These are phyloP conservation scores for Pollachius pollachius DNA, from an alignment of 2,113 vertebrate species.

Conservation along the genomic window DNA sequence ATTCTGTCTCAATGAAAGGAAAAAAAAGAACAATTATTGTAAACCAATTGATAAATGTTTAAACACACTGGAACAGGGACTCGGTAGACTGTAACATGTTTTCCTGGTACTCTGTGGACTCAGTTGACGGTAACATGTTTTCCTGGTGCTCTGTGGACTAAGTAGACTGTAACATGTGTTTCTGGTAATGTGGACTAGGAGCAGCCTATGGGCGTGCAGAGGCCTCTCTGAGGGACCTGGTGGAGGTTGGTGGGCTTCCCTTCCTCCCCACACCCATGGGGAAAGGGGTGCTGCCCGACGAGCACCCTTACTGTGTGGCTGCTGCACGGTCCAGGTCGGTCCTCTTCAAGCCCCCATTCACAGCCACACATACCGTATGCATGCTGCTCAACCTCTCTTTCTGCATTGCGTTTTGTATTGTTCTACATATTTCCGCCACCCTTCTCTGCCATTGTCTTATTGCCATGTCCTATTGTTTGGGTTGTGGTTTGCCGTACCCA, in stretches of 20 bases:
- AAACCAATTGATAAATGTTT: too few species aligned
- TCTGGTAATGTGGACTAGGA: constrained; percentile 66
- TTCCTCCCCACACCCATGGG: constrained; percentile 97
- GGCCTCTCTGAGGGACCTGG: constrained; percentile 76
- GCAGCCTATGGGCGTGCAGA: constrained; percentile 89
- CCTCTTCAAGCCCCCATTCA: too few species aligned
- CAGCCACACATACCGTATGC: too few species aligned
- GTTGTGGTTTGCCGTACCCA: not conserved
- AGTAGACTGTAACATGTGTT: too few species aligned
- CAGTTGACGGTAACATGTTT: too few species aligned
- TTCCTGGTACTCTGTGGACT: too few species aligned
- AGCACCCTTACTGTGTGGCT: constrained; percentile 87
- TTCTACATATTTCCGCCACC: not conserved
- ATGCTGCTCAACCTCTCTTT: too few species aligned
- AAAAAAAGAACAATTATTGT: too few species aligned
- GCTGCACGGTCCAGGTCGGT: constrained; percentile 89
- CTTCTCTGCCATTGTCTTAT: not conserved
- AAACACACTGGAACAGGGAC: too few species aligned
- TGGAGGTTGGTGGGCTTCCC: constrained; percentile 82
- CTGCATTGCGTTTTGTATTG: not conserved
- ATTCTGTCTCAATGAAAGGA: too few species aligned
- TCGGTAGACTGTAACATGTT: too few species aligned
- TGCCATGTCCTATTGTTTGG: too few species aligned
- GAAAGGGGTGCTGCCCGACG: constrained; percentile 91
- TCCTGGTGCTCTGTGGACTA: constrained; percentile 38